Evolutionary conservation across 2,113 vertebrate genomes (phyloP).

Genomic region (Scomber japonicus): DNA sequence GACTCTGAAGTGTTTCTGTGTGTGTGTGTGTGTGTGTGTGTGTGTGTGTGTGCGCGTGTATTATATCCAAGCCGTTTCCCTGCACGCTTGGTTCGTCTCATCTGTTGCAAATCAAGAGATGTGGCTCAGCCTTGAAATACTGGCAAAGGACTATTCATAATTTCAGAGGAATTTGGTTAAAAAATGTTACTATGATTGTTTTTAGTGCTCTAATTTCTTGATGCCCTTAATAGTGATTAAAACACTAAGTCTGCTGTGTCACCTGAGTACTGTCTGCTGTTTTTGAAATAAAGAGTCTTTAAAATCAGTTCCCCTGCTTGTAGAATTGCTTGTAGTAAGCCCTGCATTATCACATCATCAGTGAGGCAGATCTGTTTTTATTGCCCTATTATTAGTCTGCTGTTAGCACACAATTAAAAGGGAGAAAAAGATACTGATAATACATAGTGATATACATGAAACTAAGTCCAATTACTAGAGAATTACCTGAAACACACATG

Average conservation of each 20-base stretch:
- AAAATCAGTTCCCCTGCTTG: slow-evolving; percentile 3
- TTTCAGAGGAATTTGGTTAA: slow-evolving; percentile 4
- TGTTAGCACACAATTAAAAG: slow-evolving; percentile 16
- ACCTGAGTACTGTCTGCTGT: neutral
- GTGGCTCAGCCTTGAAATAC: neutral
- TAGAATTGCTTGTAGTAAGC: neutral
- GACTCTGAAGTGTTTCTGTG: neutral
- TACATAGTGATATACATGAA: slow-evolving; percentile 14
- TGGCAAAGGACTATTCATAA: neutral
- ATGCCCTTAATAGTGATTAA: slow-evolving; percentile 5
- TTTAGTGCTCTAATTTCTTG: slow-evolving; percentile 23
- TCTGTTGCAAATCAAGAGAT: slow-evolving; percentile 19
- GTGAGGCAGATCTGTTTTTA: slow-evolving; percentile 40
- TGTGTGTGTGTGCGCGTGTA: neutral
- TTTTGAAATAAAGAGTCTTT: slow-evolving; percentile 27
- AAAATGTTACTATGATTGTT: slow-evolving; percentile 22
- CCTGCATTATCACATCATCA: slow-evolving; percentile 27
- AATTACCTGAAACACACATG: slow-evolving; percentile 7
- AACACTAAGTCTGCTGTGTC: slow-evolving; percentile 22
- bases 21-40: too few species aligned
- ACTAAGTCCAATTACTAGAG: slow-evolving; percentile 15
- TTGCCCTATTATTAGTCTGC: slow-evolving; percentile 30
- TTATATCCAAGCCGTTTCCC: neutral
- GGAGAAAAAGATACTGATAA: slow-evolving; percentile 12
- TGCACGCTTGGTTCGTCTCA: neutral